Evolutionary conservation across 2,797 vertebrate species (phyloP).

Genomic region (Lepus oiostolus): DNA sequence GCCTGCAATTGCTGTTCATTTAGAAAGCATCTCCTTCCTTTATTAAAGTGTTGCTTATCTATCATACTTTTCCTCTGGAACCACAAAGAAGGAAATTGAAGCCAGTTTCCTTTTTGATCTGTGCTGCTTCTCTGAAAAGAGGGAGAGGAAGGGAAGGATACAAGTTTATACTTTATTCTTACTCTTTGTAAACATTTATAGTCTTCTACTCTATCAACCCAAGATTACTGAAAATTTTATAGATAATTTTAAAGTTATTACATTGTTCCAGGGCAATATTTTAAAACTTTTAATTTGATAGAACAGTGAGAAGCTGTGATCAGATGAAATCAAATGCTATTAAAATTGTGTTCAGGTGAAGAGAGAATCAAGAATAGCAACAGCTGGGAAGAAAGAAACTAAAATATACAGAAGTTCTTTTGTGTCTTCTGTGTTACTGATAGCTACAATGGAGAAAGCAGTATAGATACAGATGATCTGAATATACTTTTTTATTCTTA

Average conservation of each 20-base stretch:
- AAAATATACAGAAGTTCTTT: not conserved
- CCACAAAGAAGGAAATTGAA: not conserved
- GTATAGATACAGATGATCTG: not conserved
- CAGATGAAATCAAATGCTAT: not conserved
- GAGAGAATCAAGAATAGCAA: not conserved
- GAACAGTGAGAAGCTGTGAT: not conserved
- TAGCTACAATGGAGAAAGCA: not conserved
- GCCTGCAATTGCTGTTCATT: not conserved
- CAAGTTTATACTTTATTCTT: not conserved
- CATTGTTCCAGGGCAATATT: not conserved
- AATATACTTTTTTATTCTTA: not conserved
- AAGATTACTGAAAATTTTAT: not conserved
- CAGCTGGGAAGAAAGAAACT: not conserved
- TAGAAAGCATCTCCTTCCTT: not conserved
- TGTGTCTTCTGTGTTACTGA: not conserved
- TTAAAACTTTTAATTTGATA: constrained; percentile 19
- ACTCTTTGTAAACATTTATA: not conserved
- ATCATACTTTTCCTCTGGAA: not conserved
- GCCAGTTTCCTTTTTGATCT: constrained; percentile 7
- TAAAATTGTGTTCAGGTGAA: not conserved
- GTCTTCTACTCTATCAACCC: not conserved
- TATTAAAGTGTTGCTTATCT: not conserved
- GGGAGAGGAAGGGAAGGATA: not conserved
- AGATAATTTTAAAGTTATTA: constrained; percentile 39
- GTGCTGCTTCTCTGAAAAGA: not conserved